Evolutionary conservation across 2,797 vertebrate species (phyloP).

Genomic region (Lagorchestes hirsutus): DNA sequence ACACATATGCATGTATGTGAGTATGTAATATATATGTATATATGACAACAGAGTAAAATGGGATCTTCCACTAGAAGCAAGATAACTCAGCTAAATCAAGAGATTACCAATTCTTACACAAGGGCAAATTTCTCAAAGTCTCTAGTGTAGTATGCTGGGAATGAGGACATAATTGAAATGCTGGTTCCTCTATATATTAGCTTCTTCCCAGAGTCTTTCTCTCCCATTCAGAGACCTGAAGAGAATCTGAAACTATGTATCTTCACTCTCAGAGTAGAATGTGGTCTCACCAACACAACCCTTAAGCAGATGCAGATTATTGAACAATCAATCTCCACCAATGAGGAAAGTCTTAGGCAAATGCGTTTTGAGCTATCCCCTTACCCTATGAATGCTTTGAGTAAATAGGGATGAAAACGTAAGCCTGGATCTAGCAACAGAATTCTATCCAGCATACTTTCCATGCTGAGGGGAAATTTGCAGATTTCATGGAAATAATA

Average conservation of each 20-base stretch:
- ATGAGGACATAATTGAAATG: too few relatives aligned
- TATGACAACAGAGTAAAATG: too few relatives aligned
- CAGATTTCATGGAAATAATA: too few relatives aligned
- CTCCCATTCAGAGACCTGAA: neutral
- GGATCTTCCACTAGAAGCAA: too few relatives aligned
- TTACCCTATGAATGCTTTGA: neutral
- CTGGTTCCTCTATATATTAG: too few relatives aligned
- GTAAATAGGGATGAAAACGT: neutral
- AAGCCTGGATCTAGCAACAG: neutral
- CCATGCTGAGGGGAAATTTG: neutral
- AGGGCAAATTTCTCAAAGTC: too few relatives aligned
- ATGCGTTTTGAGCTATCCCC: neutral
- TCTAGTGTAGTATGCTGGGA: too few relatives aligned
- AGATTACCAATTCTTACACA: too few relatives aligned
- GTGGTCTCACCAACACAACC: neutral
- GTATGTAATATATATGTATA: too few relatives aligned
- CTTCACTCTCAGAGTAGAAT: neutral
- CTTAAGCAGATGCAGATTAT: neutral
- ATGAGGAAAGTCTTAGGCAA: neutral
- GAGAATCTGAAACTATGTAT: neutral
- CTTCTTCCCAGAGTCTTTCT: neutral
- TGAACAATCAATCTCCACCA: neutral
- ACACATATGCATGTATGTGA: too few relatives aligned
- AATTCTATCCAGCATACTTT: neutral
- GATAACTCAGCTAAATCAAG: too few relatives aligned